Conservation (phyloP, 2,113 vertebrate species). For the Bostrychus sinensis region DNA sequence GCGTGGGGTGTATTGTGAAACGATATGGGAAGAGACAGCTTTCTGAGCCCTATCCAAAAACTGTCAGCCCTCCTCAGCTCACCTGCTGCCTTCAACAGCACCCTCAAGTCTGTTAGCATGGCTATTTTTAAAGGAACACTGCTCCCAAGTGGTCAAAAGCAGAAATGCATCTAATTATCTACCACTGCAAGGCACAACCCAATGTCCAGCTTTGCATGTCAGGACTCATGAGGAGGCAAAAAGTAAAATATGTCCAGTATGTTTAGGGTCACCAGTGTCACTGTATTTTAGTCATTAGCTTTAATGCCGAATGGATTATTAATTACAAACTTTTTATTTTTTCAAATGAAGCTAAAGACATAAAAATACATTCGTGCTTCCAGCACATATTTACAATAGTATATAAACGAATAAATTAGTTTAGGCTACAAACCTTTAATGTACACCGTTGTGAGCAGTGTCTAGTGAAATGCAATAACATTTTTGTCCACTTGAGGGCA, state of each 20-base stretch:
- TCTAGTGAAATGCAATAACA: slow-evolving; percentile 39
- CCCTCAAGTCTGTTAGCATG: neutral
- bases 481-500: slow-evolving; percentile 58
- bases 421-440: too few species aligned
- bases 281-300: too few species aligned
- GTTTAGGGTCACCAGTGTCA: too few species aligned
- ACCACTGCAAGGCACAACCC: neutral
- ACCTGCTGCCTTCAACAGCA: slow-evolving; percentile 44
- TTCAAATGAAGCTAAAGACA: too few species aligned
- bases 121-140: slow-evolving; percentile 52
- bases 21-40: slow-evolving; percentile 69
- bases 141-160: slow-evolving; percentile 59
- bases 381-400: too few species aligned
- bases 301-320: too few species aligned
- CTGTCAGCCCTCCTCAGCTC: slow-evolving; percentile 54
- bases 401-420: too few species aligned
- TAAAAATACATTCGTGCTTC: too few species aligned
- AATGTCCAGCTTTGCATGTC: neutral
- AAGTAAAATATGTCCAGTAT: too few species aligned
- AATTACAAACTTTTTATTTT: too few species aligned
- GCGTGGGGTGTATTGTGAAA: slow-evolving; percentile 39
- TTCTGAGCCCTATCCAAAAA: slow-evolving; percentile 56
- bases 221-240: neutral
- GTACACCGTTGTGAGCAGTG: too few species aligned
- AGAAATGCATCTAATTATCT: slow-evolving; percentile 15